phyloP scores from a whole-genome alignment of 2,113 vertebrate species.

The Delphinapterus leucas region DNA sequence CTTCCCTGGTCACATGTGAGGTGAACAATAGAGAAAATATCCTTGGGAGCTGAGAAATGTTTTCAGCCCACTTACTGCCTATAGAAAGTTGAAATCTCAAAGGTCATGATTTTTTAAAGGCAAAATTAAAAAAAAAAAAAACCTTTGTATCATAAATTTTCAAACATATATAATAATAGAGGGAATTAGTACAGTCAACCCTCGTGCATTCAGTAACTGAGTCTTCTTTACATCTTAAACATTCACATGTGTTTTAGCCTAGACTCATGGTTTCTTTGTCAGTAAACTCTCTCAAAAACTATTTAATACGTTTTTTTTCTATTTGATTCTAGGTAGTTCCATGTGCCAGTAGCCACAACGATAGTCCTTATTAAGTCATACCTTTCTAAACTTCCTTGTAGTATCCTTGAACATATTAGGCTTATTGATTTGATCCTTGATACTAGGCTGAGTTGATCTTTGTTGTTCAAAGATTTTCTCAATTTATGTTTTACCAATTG shows the following conservation, averaged over 20 bases:
- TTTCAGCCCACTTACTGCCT: not conserved
- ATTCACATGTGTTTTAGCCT: not conserved
- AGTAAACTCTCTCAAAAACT: not conserved
- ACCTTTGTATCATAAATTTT: not conserved
- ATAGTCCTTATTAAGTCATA: not conserved
- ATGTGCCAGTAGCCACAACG: not conserved
- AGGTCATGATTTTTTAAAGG: not conserved
- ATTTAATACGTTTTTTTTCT: not conserved
- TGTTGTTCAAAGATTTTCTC: not conserved
- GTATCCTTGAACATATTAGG: not conserved
- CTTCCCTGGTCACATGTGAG: not conserved
- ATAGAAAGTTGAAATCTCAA: not conserved
- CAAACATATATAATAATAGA: not conserved
- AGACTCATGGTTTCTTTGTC: not conserved
- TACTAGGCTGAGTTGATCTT: not conserved
- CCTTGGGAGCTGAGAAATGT: not conserved
- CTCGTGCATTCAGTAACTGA: not conserved
- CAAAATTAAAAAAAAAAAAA: not conserved
- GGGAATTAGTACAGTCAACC: not conserved
- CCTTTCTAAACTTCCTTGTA: not conserved
- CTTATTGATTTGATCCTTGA: conserved; percentile 15
- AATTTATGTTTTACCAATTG: not conserved
- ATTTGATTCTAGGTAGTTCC: not conserved
- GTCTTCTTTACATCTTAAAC: not conserved
- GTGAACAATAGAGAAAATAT: not conserved